Evolutionary conservation across 2,888 invertebrate genomes (phyloP).

Genomic region (Metopia argyrocephala): DNA sequence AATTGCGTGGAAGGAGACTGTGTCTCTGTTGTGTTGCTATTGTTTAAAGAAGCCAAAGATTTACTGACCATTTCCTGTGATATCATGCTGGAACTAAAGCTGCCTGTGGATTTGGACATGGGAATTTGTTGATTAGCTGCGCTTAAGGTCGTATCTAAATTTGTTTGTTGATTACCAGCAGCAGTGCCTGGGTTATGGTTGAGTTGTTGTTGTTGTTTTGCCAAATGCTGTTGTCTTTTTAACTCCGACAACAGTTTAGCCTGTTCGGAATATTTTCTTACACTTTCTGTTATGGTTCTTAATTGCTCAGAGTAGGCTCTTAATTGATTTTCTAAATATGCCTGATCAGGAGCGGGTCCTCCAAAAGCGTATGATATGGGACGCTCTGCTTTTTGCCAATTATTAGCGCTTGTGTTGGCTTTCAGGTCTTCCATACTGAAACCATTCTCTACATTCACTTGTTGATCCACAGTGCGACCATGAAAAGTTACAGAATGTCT

Average conservation of each 20-base stretch:
- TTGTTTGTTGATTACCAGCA: constrained; percentile 27
- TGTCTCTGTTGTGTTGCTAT: constrained; percentile 69
- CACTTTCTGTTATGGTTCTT: constrained; percentile 78
- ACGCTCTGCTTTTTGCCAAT: constrained; percentile 70
- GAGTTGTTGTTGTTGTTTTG: constrained; percentile 69
- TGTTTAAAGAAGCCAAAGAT: constrained; percentile 73
- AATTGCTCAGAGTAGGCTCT: constrained; percentile 78
- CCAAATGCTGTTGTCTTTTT: constrained; percentile 76
- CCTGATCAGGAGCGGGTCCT: constrained; percentile 75
- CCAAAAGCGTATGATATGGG: constrained; percentile 78
- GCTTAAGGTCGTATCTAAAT: constrained; percentile 3
- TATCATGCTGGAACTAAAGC: constrained; percentile 74
- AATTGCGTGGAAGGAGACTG: constrained; percentile 78
- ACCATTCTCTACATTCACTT: constrained; percentile 64
- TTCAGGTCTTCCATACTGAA: constrained; percentile 58
- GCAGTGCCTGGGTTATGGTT: background rate
- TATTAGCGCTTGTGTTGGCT: constrained; percentile 21
- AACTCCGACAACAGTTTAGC: constrained; percentile 77
- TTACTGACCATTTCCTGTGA: constrained; percentile 77
- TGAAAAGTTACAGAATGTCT: constrained; percentile 78
- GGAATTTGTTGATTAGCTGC: constrained; percentile 60
- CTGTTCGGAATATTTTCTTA: constrained; percentile 78
- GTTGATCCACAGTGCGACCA: constrained; percentile 68
- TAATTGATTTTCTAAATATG: constrained; percentile 77
- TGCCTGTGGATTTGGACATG: constrained; percentile 67